Conservation (phyloP, 2,888 invertebrate species). For the Camponotus fellah region DNA sequence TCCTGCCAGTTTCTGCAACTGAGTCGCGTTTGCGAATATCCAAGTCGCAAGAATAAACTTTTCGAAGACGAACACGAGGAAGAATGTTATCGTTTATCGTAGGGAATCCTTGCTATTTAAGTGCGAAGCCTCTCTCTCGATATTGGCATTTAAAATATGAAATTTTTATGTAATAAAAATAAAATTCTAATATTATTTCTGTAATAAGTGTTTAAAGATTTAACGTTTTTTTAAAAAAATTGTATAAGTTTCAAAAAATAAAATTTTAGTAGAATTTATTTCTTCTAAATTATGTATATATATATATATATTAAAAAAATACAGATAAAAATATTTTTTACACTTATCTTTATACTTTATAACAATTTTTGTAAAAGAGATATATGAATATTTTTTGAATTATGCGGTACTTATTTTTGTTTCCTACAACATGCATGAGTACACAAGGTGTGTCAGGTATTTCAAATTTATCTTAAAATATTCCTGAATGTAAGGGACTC, state of each 20-base stretch:
- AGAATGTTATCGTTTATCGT: constrained; percentile 39
- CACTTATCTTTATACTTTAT: not conserved
- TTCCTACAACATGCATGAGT: not conserved
- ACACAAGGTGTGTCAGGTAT: not conserved
- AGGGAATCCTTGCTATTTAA: not conserved
- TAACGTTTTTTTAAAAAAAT: not conserved
- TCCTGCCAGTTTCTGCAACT: constrained; percentile 34
- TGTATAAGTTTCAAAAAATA: not conserved
- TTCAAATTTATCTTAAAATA: constrained; percentile 43
- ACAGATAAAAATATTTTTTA: not conserved
- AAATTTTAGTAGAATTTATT: too few relatives aligned
- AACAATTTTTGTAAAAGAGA: not conserved
- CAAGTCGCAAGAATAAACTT: constrained; percentile 34
- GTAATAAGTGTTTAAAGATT: constrained; percentile 1
- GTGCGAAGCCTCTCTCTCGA: not conserved
- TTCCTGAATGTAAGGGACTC: constrained; percentile 24
- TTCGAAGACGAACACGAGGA: constrained; percentile 25
- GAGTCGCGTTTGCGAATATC: constrained; percentile 37
- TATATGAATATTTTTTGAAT: constrained; percentile 11
- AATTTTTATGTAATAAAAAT: not conserved
- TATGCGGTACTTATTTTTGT: not conserved
- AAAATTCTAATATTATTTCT: not conserved
- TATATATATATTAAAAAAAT: not conserved
- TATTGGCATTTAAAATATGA: not conserved
- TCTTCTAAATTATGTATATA: not conserved